Evolutionary conservation across 2,888 invertebrate species (phyloP), one percentile per base, ranked within the genome.

Genomic region (Tiliacea citrago): DNA sequence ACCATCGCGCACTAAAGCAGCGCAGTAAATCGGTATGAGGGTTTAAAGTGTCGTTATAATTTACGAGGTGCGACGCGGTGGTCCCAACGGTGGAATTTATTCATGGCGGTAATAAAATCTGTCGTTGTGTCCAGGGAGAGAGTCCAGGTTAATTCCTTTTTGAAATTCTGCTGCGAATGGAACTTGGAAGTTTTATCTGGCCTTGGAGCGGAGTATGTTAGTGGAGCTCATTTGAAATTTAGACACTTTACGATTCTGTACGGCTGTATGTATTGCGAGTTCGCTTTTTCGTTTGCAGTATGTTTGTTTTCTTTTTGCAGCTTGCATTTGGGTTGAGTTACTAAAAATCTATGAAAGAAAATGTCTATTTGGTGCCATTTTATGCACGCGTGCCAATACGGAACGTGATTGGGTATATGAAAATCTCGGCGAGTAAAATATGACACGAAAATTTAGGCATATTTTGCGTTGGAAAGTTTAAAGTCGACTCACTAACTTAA

Each of bases 31-130:
- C 87, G 90, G 86, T 88, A 88, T 83, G 88, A 91, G 88, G 91
- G 90, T 89, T 92, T 91, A 90, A 91, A 92, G 90, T 90, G 92
- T 89, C 92, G 90, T 91, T 92, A 93, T 94, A 94, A 94, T 93
- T 94, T 94, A 94, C 93, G 94, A 91, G 89, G 89, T 91, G 92
- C 88, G 88, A 88, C 91, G 86, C 84, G 86, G 68, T 85, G 76
- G 90, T 92, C 92, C 91, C 92, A 81, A 87, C 88, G 90, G 90
- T 87, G 89, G 92, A 95, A 95, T 95, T 95, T 95, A 95, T 95
- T 96, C 96, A 96, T 95, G 93, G 90, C 89, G 86, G 94, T 95
- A 94, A 96, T 95, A 95, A 95, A 96, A 95, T 95, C 94, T 93
- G 93, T 93, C 93, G 92, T 88, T 91, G 91, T 91, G 92, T 91